These are phyloP conservation scores for Brachymystax lenok DNA, from an alignment of 2,797 vertebrate species.

Conservation along the genomic window DNA sequence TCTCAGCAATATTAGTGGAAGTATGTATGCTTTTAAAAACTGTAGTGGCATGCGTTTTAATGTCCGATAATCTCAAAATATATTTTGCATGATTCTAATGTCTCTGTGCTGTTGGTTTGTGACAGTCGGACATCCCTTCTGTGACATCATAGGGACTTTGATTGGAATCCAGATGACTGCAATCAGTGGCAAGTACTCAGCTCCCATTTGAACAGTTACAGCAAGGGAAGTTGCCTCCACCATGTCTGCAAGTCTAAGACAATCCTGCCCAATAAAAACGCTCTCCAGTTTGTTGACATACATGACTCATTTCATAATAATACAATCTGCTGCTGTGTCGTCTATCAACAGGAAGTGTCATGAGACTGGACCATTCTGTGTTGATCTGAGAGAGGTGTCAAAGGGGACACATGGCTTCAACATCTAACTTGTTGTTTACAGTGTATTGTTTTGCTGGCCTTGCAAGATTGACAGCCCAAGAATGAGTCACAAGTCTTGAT, in stretches of 20 bases:
- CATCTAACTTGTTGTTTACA: too few species aligned
- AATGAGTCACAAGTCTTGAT: too few species aligned
- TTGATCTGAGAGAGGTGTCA: too few species aligned
- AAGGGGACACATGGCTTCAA: too few species aligned
- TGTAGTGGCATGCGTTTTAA: constrained; percentile 40
- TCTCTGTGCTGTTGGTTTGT: constrained; percentile 30
- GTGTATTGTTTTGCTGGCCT: too few species aligned
- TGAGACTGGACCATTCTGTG: too few species aligned
- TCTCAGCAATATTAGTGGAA: neutral
- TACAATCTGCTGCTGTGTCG: too few species aligned
- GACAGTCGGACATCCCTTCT: constrained; percentile 33
- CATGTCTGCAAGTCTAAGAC: neutral
- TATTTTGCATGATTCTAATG: constrained; percentile 54
- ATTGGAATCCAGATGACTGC: constrained; percentile 46
- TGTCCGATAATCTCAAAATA: constrained; percentile 39
- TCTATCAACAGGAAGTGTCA: too few species aligned
- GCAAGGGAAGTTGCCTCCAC: neutral
- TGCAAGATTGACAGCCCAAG: too few species aligned
- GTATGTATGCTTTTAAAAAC: constrained; percentile 17
- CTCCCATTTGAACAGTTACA: neutral
- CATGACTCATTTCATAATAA: too few species aligned
- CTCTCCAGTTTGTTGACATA: too few species aligned
- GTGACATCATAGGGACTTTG: constrained; percentile 56
- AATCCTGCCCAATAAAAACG: too few species aligned
- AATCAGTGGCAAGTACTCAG: constrained; percentile 35